These are phyloP conservation scores for Phymanthus crucifer DNA, from an alignment of 92 coral and sea anemone genomes.

Conservation along the genomic window DNA sequence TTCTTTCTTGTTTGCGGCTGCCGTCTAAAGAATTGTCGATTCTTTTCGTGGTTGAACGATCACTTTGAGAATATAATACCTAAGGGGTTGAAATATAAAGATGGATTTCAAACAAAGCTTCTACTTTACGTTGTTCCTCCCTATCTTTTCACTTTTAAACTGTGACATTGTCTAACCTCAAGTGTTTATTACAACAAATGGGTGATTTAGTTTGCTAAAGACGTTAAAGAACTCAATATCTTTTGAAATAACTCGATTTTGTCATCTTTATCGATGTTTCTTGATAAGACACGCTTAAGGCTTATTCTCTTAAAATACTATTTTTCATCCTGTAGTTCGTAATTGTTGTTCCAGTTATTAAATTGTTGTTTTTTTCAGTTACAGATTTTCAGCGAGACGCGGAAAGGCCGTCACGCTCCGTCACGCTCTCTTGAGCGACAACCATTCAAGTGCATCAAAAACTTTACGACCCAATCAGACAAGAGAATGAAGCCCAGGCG, in stretches of 20 bases:
- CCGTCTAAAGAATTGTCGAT: not conserved
- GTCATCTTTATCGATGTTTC: not conserved
- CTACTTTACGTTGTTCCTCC: slow-evolving; percentile 19
- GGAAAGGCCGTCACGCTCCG: too few relatives aligned
- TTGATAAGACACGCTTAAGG: not conserved
- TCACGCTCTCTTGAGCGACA: slow-evolving; percentile 42
- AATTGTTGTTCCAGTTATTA: not conserved
- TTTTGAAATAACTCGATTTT: slow-evolving; percentile 4
- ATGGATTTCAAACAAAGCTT: not conserved
- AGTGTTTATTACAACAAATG: slow-evolving; percentile 20
- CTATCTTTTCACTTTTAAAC: slow-evolving; percentile 13
- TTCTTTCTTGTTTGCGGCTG: not conserved
- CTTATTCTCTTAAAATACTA: not conserved
- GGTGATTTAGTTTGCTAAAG: not conserved
- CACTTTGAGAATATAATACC: not conserved
- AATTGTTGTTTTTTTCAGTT: not conserved
- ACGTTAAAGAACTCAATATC: not conserved
- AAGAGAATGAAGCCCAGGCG: slow-evolving; percentile 51
- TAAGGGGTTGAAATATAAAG: not conserved
- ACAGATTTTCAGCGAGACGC: slow-evolving; percentile 24
- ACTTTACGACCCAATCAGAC: slow-evolving; percentile 23
- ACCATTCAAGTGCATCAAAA: slow-evolving; percentile 37
- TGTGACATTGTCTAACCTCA: slow-evolving; percentile 28
- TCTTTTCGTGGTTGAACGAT: not conserved
- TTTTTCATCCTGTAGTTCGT: not conserved